These are phyloP conservation scores for Rhingia campestris DNA, from an alignment of 2,888 invertebrate species.

Conservation along the genomic window DNA sequence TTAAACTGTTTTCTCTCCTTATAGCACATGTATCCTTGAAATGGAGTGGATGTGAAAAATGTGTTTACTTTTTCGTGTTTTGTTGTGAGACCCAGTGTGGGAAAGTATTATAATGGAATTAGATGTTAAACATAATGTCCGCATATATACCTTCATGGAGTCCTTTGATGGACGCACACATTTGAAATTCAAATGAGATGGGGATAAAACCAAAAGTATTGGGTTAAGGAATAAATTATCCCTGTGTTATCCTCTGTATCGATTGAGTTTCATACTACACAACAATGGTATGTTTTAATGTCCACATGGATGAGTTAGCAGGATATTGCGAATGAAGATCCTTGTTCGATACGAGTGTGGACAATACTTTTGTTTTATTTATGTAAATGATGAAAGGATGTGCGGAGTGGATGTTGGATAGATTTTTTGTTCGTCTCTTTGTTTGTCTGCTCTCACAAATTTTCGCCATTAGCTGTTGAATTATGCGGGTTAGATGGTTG, in stretches of 20 bases:
- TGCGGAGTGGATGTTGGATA: too few relatives aligned
- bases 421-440: conserved; percentile 12
- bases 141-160: conserved; percentile 22
- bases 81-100: background rate
- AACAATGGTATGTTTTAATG: conserved; percentile 56
- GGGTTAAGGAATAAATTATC: conserved; percentile 65
- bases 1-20: conserved; percentile 12
- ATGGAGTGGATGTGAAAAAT: conserved; percentile 5
- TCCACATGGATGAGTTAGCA: conserved; percentile 25
- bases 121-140: conserved; percentile 67
- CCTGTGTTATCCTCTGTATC: conserved; percentile 59
- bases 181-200: conserved; percentile 70
- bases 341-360: conserved; percentile 38
- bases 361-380: conserved; percentile 56
- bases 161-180: conserved; percentile 41
- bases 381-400: conserved; percentile 37
- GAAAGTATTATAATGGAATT: conserved; percentile 53
- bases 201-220: conserved; percentile 54
- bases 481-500: conserved; percentile 46
- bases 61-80: conserved; percentile 1
- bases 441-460: conserved; percentile 42
- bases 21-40: conserved; percentile 1
- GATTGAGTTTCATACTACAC: conserved; percentile 44
- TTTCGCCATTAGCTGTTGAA: conserved; percentile 59
- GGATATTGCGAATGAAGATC: conserved; percentile 30